These are phyloP conservation scores for Helostoma temminkii DNA, from an alignment of 2,797 vertebrate species.

Conservation along the genomic window DNA sequence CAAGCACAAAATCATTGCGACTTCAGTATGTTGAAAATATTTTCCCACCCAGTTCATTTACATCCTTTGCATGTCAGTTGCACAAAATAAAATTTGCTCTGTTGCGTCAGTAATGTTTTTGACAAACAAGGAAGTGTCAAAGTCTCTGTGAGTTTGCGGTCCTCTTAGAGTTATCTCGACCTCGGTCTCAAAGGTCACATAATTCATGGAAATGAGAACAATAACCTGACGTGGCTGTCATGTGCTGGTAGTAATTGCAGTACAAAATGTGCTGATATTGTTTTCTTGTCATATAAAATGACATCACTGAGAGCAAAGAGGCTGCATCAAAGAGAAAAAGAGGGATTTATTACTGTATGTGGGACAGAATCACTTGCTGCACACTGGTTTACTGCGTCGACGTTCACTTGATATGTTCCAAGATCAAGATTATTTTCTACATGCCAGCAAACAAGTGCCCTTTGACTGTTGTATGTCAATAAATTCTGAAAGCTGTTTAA, in stretches of 20 bases:
- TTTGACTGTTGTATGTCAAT: background rate
- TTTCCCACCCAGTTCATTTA: constrained; percentile 14
- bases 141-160: constrained; percentile 53
- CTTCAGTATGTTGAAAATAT: background rate
- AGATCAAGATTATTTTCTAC: constrained; percentile 26
- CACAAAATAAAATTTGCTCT: background rate
- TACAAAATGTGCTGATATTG: constrained; percentile 47
- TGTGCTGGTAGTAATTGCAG: constrained; percentile 35
- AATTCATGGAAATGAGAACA: constrained; percentile 49
- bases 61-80: constrained; percentile 15
- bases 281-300: constrained; percentile 29
- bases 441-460: background rate
- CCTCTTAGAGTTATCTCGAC: constrained; percentile 22
- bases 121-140: constrained; percentile 62
- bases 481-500: background rate
- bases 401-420: constrained; percentile 12
- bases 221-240: constrained; percentile 46
- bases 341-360: constrained; percentile 37
- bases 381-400: constrained; percentile 36
- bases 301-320: constrained; percentile 24
- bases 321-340: constrained; percentile 40
- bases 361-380: constrained; percentile 22
- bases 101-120: constrained; percentile 35
- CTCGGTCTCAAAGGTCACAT: constrained; percentile 62
- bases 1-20: constrained; percentile 31